Evolutionary conservation across 1,140 invertebrate species (phyloP).

Genomic region (Pseudachorutes palmiensis): DNA sequence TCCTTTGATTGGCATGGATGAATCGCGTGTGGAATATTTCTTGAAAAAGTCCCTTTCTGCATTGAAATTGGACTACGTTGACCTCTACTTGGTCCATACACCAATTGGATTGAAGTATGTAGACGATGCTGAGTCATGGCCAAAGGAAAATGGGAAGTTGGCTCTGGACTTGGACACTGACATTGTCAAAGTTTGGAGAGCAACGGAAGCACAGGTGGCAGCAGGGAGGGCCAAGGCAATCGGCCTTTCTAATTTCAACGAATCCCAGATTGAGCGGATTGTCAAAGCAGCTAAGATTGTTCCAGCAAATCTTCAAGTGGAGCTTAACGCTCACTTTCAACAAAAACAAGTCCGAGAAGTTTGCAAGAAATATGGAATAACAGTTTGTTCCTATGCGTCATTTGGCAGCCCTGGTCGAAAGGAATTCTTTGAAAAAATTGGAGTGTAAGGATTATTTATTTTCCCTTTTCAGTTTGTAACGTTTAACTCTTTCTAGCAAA

Average conservation of each 20-base stretch:
- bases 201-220: constrained; percentile 37
- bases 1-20: constrained; percentile 40
- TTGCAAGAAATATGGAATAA: constrained; percentile 43
- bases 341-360: constrained; percentile 43
- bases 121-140: constrained; percentile 44
- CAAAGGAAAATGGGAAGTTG: constrained; percentile 45
- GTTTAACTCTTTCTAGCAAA: constrained; percentile 4
- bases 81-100: constrained; percentile 62
- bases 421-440: constrained; percentile 9
- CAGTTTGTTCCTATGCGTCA: constrained; percentile 45
- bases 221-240: constrained; percentile 53
- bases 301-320: constrained; percentile 51
- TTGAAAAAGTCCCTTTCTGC: constrained; percentile 41
- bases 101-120: constrained; percentile 59
- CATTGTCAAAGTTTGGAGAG: constrained; percentile 60
- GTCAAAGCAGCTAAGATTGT: constrained; percentile 55
- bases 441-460: constrained; percentile 11
- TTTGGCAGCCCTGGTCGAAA: constrained; percentile 41
- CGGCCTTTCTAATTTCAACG: constrained; percentile 71
- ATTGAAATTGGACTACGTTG: constrained; percentile 43
- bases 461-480: constrained; percentile 2
- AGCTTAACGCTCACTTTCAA: constrained; percentile 47
- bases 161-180: constrained; percentile 48
- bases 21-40: constrained; percentile 42
- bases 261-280: constrained; percentile 56